These are phyloP conservation scores for Zoanthus sociatus DNA, from an alignment of 92 coral and sea anemone species.

Conservation along the genomic window DNA sequence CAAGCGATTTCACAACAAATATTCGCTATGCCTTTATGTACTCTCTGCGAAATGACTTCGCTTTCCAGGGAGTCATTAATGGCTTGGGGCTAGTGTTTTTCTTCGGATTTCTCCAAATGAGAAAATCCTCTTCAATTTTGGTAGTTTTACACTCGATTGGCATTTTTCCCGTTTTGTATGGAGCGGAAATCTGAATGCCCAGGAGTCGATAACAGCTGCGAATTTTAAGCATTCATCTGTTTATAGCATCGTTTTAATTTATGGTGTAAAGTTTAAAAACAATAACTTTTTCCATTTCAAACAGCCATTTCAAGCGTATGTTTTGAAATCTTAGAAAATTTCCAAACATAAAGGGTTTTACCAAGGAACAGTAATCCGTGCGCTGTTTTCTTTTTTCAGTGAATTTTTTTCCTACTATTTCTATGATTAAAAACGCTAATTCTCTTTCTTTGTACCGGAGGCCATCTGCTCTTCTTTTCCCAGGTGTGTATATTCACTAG, in stretches of 20 bases:
- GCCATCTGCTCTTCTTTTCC: conserved; percentile 83
- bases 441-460: conserved; percentile 19
- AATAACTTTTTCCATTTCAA: conserved; percentile 31
- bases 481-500: conserved; percentile 88
- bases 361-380: conserved; percentile 3
- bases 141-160: conserved; percentile 13
- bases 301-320: conserved; percentile 13
- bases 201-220: conserved; percentile 79
- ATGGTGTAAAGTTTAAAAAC: conserved; percentile 68
- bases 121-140: conserved; percentile 43
- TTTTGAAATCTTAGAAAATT: conserved; percentile 1
- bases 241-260: conserved; percentile 94
- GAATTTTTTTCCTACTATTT: conserved; percentile 33
- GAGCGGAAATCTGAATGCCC: conserved; percentile 49
- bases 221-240: conserved; percentile 83
- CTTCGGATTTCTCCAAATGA: conserved; percentile 21
- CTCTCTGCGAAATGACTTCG: conserved; percentile 25
- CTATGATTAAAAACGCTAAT: conserved; percentile 50
- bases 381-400: conserved; percentile 18
- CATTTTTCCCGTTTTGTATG: conserved; percentile 53
- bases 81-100: conserved; percentile 8
- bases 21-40: conserved; percentile 32
- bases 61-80: conserved; percentile 32
- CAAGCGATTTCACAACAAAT: conserved; percentile 53
- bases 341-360: neutral